A percentile compares a stretch with the other conserved stretches of the same genome.
phyloP scores from a whole-genome alignment of 2,888 invertebrate genomes.

The Drosophila imparisetae region DNA sequence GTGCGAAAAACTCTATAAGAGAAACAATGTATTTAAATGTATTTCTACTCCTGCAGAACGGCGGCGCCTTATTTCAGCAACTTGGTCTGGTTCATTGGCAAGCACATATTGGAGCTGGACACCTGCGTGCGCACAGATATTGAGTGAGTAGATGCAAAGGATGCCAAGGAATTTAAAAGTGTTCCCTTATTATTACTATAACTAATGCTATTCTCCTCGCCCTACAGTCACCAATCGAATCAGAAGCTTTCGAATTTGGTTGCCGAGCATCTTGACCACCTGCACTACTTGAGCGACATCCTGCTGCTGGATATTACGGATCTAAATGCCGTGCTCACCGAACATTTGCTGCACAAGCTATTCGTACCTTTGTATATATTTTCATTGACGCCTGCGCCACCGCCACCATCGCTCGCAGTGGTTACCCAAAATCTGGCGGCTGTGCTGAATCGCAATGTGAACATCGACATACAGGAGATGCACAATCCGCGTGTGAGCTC shows the following conservation, averaged over 20 bases:
- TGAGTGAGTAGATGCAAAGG: slow-evolving; percentile 88
- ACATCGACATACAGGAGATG: slow-evolving; percentile 87
- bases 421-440: slow-evolving; percentile 88
- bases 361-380: slow-evolving; percentile 97
- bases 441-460: slow-evolving; percentile 87
- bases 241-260: slow-evolving; percentile 96
- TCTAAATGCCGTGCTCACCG: slow-evolving; percentile 96
- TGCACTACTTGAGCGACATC: slow-evolving; percentile 99
- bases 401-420: slow-evolving; percentile 86
- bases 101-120: slow-evolving; percentile 97
- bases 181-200: background rate
- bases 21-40: background rate
- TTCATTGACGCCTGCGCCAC: slow-evolving; percentile 89
- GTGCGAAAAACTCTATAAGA: slow-evolving; percentile 47
- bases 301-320: slow-evolving; percentile 95
- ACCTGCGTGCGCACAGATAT: slow-evolving; percentile 97
- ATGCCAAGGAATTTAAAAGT: background rate
- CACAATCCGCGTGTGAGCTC: slow-evolving; percentile 92
- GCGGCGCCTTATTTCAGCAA: slow-evolving; percentile 99
- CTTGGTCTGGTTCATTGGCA: slow-evolving; percentile 99
- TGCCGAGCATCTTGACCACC: slow-evolving; percentile 98
- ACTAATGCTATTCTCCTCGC: slow-evolving; percentile 22
- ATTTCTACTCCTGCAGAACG: slow-evolving; percentile 86
- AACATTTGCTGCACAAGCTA: slow-evolving; percentile 96
- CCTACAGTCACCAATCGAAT: slow-evolving; percentile 93